Evolutionary conservation across 1,140 invertebrate species (phyloP), one percentile per base, ranked within the genome.

Genomic region (Atta colombica): DNA sequence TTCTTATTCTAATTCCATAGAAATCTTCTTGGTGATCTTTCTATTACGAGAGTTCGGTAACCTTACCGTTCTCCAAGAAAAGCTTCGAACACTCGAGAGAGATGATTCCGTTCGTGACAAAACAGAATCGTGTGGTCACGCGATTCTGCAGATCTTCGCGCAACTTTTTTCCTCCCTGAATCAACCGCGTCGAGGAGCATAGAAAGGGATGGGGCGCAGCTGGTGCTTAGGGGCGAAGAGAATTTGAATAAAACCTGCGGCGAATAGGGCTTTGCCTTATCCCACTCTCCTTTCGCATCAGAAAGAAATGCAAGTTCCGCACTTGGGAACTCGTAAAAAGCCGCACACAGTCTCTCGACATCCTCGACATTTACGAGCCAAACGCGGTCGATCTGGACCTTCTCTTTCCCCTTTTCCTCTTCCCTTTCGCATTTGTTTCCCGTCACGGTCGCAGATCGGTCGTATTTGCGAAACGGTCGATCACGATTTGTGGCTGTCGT

Each of bases 211-310:
- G 53, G 39, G 68, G 8, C 80, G 80, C 80, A 74, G 80, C 80
- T 74, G 80, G 68, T 51, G 68, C 69, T 74, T 49, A 74, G 25
- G 69, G 55, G 51, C 78, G 51, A 81, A 31, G 55, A 74, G 68
- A 84, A 84, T 84, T 84, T 84, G 80, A 84, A 84, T 84, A 84
- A 84, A 84, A 84, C 69, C 69, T 84, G 55, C 80, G 80, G n/a
- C 69, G 55, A 84, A 84, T 84, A 84, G 55, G 80, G 55, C 80
- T 84, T 84, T 84, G 55, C 80, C 80, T 74, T 74, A 84, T 74
- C 80, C 80, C 68, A 49, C n/a, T 3, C 60, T 58, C 68, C 25
- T 35, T 82, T 72, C 49, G 8, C 49, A n/a, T 12, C 25, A 66
- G 55, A 74, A 74, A 84, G 80, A 84, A 74, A 84, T 74, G 69